A percentile compares a stretch with the other conserved stretches of the same genome.
phyloP scores from a whole-genome alignment of 2,113 vertebrate species.

The Ariopsis seemanni region DNA sequence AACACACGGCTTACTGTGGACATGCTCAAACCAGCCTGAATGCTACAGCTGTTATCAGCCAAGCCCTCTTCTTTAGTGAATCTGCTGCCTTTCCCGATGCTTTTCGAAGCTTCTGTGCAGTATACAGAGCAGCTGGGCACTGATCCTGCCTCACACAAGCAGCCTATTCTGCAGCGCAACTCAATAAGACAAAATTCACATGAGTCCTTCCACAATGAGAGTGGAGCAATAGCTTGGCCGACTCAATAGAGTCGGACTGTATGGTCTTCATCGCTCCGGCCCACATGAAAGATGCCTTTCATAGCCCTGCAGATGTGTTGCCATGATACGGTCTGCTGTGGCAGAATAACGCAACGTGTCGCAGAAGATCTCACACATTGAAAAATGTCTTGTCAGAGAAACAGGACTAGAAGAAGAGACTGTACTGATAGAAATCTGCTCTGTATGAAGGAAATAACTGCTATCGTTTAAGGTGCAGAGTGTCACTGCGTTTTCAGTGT shows the following conservation, averaged over 20 bases:
- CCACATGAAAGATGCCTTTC: constrained; percentile 69
- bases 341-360: constrained; percentile 61
- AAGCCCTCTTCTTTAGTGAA: constrained; percentile 45
- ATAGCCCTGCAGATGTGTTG: constrained; percentile 72
- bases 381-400: constrained; percentile 51
- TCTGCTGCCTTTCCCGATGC: constrained; percentile 41
- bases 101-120: constrained; percentile 46
- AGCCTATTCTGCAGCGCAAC: constrained; percentile 42
- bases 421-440: constrained; percentile 20
- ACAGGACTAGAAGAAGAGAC: not conserved
- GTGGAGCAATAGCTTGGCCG: constrained; percentile 22
- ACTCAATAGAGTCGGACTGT: constrained; percentile 51
- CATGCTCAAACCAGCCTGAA: constrained; percentile 32
- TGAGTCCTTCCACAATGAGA: constrained; percentile 30
- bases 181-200: constrained; percentile 50
- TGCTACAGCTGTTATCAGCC: constrained; percentile 54
- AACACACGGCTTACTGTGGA: constrained; percentile 42
- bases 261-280: constrained; percentile 25
- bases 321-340: constrained; percentile 68
- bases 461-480: constrained; percentile 13
- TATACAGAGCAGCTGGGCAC: constrained; percentile 49
- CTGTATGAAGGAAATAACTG: constrained; percentile 20
- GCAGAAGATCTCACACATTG: constrained; percentile 54
- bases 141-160: constrained; percentile 46
- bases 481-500: constrained; percentile 12